These are phyloP conservation scores for Pachypeltis micranthus DNA, from an alignment of 1,140 invertebrate species.

Conservation along the genomic window DNA sequence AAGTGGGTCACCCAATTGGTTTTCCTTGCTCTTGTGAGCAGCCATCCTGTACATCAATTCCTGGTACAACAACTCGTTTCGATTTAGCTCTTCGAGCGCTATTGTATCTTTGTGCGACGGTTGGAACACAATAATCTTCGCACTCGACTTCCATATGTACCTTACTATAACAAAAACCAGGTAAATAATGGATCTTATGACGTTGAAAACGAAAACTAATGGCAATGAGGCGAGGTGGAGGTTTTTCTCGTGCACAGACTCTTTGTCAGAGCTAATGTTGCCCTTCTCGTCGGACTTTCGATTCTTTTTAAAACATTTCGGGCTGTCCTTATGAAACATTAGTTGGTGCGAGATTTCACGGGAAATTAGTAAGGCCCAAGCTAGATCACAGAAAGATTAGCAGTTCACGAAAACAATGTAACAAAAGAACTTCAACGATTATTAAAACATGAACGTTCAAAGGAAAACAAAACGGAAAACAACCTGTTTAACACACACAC, in stretches of 20 bases:
- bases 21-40: slow-evolving; percentile 35
- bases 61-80: slow-evolving; percentile 13
- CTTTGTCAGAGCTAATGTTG: slow-evolving; percentile 31
- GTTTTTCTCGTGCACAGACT: slow-evolving; percentile 72
- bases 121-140: slow-evolving; percentile 49
- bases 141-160: slow-evolving; percentile 65
- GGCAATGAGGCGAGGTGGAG: slow-evolving; percentile 74
- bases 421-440: too few species aligned
- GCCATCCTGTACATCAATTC: slow-evolving; percentile 21
- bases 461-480: too few species aligned
- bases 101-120: slow-evolving; percentile 30
- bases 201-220: slow-evolving; percentile 69
- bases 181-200: slow-evolving; percentile 64
- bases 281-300: slow-evolving; percentile 26
- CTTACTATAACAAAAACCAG: slow-evolving; percentile 73
- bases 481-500: too few species aligned
- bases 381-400: slow-evolving; percentile 1
- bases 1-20: slow-evolving; percentile 73
- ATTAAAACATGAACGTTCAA: too few species aligned
- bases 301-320: slow-evolving; percentile 31
- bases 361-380: slow-evolving; percentile 2
- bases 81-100: slow-evolving; percentile 29
- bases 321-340: slow-evolving; percentile 30
- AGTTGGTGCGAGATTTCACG: not conserved
- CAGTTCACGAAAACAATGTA: too few species aligned